Base-by-base conservation (phyloP, 2,888 invertebrate species). In the Drosophila multiciliata region DNA sequence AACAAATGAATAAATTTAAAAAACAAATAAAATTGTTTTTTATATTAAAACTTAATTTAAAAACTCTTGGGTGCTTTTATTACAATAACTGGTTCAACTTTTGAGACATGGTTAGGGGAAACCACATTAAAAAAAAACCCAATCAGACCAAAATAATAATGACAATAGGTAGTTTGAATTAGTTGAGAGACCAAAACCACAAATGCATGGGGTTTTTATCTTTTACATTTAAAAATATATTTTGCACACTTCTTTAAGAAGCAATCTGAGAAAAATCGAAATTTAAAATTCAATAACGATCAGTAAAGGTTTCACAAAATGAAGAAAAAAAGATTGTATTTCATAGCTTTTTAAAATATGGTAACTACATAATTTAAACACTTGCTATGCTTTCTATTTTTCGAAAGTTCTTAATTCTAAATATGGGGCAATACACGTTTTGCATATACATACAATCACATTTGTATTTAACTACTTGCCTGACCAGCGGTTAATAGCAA, bases 401-500 rank as follows among this genome's bases (percentile, higher is more conserved):
- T 20, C 48, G 26, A 38, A 55, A 57, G 23, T 48, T 40, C 48
- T 48, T 53, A 52, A 17, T 33, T 32, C 48, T 12, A 48, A 20
- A 40, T 20, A 36, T 9, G n/a, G 35, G 26, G 8, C 35, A 35
- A 26, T 4, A 15, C n/a, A 50, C n/a, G n/a, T 9, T 36, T 23
- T 45, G 26, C 36, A 66, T 23, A 23, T 17, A 15, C 48, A 32
- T 12, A 20, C 32, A 38, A 3, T 26, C 45, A 20, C 3, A 40
- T 38, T 23, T 17, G 9, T 5, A 23, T 11, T 69, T 55, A 50
- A 53, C 53, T 48, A 23, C 11, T 33, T 29, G 33, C 11, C 48
- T n/a, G 20, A 45, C 38, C 48, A 29, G 26, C 36, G 48, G 52
- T 32, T 65, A 54, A 58, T 58, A 26, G 57, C 64, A 73, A 67